Conservation (phyloP, 2,797 vertebrate genomes). For the Squalus acanthias region DNA sequence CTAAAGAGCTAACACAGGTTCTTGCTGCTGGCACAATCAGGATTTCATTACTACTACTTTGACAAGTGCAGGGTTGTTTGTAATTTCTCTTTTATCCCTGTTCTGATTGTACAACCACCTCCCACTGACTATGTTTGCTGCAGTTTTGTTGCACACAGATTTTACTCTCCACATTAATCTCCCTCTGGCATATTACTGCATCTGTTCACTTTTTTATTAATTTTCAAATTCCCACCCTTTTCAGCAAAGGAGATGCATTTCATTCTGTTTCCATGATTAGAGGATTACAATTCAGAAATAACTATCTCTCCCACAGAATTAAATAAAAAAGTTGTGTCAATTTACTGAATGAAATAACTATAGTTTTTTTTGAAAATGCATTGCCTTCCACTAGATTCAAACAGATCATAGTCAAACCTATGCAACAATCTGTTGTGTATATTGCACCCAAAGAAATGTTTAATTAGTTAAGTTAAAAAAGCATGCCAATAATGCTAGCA, state of each 20-base stretch:
- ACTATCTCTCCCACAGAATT: background rate
- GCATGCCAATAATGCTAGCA: background rate
- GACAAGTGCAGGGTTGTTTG: constrained; percentile 81
- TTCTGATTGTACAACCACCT: constrained; percentile 97
- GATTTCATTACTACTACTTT: constrained; percentile 87
- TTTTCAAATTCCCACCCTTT: constrained; percentile 82
- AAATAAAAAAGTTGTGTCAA: background rate
- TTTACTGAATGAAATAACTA: background rate
- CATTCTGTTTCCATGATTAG: constrained; percentile 8
- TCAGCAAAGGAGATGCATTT: constrained; percentile 41
- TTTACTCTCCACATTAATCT: constrained; percentile 88
- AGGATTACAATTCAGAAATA: constrained; percentile 30
- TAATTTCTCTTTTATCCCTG: constrained; percentile 92
- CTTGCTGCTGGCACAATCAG: constrained; percentile 74
- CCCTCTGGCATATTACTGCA: constrained; percentile 98
- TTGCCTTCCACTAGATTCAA: background rate
- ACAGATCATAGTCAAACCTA: constrained; percentile 19
- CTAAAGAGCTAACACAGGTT: constrained; percentile 82
- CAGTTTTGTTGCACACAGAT: constrained; percentile 98
- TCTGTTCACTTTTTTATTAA: constrained; percentile 94
- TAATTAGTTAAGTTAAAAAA: constrained; percentile 10
- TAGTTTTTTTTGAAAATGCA: background rate
- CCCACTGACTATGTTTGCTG: constrained; percentile 96
- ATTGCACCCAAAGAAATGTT: background rate
- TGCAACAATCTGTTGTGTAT: constrained; percentile 16